These are phyloP conservation scores for Aphodius sticticus DNA, from an alignment of 2,888 invertebrate species.

Conservation along the genomic window DNA sequence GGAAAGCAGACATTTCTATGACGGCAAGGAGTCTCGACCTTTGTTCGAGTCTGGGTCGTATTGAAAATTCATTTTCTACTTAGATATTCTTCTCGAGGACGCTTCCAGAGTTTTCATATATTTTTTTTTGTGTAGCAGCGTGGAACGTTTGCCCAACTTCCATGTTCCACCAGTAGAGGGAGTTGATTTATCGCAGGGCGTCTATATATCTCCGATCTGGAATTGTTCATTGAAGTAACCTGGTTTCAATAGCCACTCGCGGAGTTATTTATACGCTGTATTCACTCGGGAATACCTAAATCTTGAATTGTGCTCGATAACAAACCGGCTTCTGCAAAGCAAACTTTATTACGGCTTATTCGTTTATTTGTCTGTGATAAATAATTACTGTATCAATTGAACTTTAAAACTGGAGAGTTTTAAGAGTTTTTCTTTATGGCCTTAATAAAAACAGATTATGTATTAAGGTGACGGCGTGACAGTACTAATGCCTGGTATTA, in stretches of 20 bases:
- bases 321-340: not conserved
- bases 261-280: not conserved
- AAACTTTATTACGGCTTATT: not conserved
- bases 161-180: slow-evolving; percentile 4
- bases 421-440: too few species aligned
- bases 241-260: not conserved
- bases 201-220: not conserved
- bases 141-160: slow-evolving; percentile 4
- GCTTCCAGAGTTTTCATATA: not conserved
- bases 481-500: too few species aligned
- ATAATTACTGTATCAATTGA: not conserved
- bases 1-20: not conserved
- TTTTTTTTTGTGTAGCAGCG: not conserved
- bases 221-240: not conserved
- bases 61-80: not conserved
- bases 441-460: too few species aligned
- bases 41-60: not conserved
- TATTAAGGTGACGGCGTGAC: too few species aligned
- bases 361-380: not conserved
- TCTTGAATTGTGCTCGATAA: not conserved
- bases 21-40: not conserved
- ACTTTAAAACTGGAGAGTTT: too few species aligned
- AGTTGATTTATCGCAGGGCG: not conserved
- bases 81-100: not conserved
- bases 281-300: not conserved